Base-by-base conservation (phyloP, 53 echinoderm and acorn worm species). In the Temnopleurus reevesii region DNA sequence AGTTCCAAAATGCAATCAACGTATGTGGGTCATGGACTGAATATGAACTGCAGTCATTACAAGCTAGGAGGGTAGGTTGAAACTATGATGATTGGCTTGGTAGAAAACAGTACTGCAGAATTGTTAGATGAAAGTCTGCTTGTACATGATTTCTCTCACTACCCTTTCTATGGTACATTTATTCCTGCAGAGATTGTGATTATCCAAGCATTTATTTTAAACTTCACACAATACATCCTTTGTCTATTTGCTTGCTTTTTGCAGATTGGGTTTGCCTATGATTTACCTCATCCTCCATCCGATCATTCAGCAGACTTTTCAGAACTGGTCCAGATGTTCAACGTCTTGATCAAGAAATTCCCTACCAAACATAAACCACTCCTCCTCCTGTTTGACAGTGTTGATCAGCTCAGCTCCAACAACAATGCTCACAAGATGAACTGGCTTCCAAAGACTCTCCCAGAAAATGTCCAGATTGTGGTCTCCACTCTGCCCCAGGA, bases 391-490 rank as follows among this genome's bases (percentile, higher is more conserved):
- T 89, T 96, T 12, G 96, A 96, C 84, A 96, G 96, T 44, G 86
- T 96, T 21, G 96, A 96, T 58, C 96, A 96, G 86, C 91, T 96
- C 25, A 80, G 84, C 10, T 24, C 92, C 12, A 93, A 90, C 46
- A 93, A 96, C 80, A 94, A 95, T 59, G 94, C 96, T 28, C 95
- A 95, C 41, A 89, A 93, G 47, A 89, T 96, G 95, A 93, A 96
- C 92, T 96, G 96, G 96, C 83, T 96, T 6, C 92, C 91, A 12
- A 95, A 91, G 86, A 89, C 63, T 1, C 29, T 93, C 19, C 91
- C 91, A 9, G 33, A 91, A 33, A 25, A 91, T 63, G 76, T 90
- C 17, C 79, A 84, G 54, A 58, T 96, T 54, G 90, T 95, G 5
- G 92, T 93, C 18, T 96, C 96, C 49, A 95, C 93, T 95, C 91